A percentile compares a stretch with the other conserved stretches of the same genome.
These are phyloP conservation scores for Apamea sordens DNA, from an alignment of 2,888 invertebrate genomes.

Conservation along the genomic window DNA sequence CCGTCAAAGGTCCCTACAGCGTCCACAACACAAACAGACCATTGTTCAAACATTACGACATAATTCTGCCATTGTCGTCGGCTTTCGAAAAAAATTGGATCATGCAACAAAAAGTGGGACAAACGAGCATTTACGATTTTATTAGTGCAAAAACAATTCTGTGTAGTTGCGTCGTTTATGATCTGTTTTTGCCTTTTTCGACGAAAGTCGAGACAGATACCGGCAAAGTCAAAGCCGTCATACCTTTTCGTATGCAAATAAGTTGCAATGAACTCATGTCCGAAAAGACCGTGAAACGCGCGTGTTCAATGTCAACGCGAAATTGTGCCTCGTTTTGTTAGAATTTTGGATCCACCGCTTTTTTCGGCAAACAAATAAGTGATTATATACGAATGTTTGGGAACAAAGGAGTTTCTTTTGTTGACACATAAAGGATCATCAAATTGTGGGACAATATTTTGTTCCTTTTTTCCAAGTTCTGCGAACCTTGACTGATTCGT, in stretches of 20 bases:
- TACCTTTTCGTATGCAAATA: conserved; percentile 88
- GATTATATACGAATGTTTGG: conserved; percentile 67
- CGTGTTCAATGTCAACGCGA: conserved; percentile 82
- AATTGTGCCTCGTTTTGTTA: conserved; percentile 74
- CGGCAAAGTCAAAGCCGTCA: conserved; percentile 82
- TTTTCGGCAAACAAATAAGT: conserved; percentile 71
- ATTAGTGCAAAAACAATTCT: conserved; percentile 87
- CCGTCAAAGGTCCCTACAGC: conserved; percentile 73
- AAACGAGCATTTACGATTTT: conserved; percentile 78
- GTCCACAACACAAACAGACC: conserved; percentile 77
- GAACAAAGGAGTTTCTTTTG: conserved; percentile 73
- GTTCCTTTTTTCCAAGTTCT: conserved; percentile 60
- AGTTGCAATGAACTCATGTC: conserved; percentile 85
- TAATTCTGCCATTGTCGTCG: conserved; percentile 78
- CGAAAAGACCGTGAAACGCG: conserved; percentile 78
- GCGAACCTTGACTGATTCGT: conserved; percentile 59
- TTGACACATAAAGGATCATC: conserved; percentile 63
- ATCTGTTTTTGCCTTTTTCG: conserved; percentile 81
- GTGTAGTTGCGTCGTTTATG: conserved; percentile 80
- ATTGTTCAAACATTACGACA: conserved; percentile 84
- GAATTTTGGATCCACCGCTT: conserved; percentile 69
- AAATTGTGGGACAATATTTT: conserved; percentile 70
- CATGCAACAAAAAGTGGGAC: conserved; percentile 76
- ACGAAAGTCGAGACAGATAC: conserved; percentile 81
- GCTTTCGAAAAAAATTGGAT: conserved; percentile 76